These are phyloP conservation scores for Orgyia antiqua DNA, from an alignment of 2,888 invertebrate genomes.

Conservation along the genomic window DNA sequence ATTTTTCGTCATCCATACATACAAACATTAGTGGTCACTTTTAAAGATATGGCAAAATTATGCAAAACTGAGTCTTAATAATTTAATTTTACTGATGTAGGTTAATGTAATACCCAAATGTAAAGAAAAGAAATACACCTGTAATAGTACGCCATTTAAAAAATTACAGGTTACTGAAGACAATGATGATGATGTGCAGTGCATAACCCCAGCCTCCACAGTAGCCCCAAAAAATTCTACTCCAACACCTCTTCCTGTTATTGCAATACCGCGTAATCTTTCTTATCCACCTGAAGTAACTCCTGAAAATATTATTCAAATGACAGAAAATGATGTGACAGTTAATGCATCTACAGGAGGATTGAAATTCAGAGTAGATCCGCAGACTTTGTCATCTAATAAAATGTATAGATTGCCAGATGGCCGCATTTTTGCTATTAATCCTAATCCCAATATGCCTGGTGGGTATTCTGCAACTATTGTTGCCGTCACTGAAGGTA, in stretches of 20 bases:
- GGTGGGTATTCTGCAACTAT: conserved; percentile 75
- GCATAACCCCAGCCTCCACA: conserved; percentile 64
- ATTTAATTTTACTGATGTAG: too few species aligned
- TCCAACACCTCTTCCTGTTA: conserved; percentile 36
- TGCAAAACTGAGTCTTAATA: too few species aligned
- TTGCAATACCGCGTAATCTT: conserved; percentile 11
- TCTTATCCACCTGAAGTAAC: conserved; percentile 34
- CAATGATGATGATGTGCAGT: conserved; percentile 68
- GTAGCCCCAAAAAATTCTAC: conserved; percentile 32
- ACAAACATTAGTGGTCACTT: too few species aligned
- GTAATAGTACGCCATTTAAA: too few species aligned
- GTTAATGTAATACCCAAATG: too few species aligned
- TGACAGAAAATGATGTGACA: conserved; percentile 74
- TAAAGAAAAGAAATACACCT: too few species aligned
- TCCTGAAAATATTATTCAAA: conserved; percentile 64
- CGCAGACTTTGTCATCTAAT: conserved; percentile 69
- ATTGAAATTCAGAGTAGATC: conserved; percentile 70
- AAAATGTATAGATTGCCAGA: conserved; percentile 75
- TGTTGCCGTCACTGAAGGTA: conserved; percentile 59
- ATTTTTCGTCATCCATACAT: too few species aligned
- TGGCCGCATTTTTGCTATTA: conserved; percentile 71
- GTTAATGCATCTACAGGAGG: conserved; percentile 68
- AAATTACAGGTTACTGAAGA: conserved; percentile 61
- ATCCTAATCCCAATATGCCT: conserved; percentile 68
- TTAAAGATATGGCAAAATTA: too few species aligned